Evolutionary conservation across 2,888 invertebrate genomes (phyloP), one percentile per base, ranked within the genome.

Genomic region (Hirudinaria manillensis): DNA sequence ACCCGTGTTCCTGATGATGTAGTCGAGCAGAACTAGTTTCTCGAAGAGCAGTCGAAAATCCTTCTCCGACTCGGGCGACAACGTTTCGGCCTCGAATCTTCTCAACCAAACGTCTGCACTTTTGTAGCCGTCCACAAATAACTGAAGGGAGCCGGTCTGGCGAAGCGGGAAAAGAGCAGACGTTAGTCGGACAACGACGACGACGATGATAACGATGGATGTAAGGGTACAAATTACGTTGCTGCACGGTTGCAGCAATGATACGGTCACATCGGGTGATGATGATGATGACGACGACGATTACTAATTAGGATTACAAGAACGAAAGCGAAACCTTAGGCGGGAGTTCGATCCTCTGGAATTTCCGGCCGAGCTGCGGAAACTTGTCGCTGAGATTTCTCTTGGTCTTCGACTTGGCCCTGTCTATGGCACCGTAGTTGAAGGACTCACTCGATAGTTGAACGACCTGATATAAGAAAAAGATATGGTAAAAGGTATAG

Each of bases 61-160:
- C 82, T 88, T 88, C 73, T 89, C 88, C 75, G 91, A 87, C 67
- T 90, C 89, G 55, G 91, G 89, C 0, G 93, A 89, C 45, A 94
- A 88, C 0, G 93, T 91, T 81, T 96, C 94, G 77, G 90, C 80
- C 84, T 99, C 98, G 87, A 98, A 97, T 77, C 93, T 89, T 77
- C 97, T 87, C 78, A 99, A 86, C 97, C 97, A 99, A 84, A 91
- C 94, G 85, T 97, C 96, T 0, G 99, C 98, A 87, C 99, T 98
- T 86, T 96, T 94, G 86, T 91, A 99, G 51, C 93, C 93, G 82
- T 93, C 93, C 32, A 77, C 78, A 86, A 97, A 99, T 81, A 94
- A 84, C 88, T 99, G 99, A 88, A 98, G 97, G 74, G 98, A 99
- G 56, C 99, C 99, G 82, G 90, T 89, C 93, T 94, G 86, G 27